Evolutionary conservation across 1,140 invertebrate genomes (phyloP).

Genomic region (Aphelenchoides besseyi): DNA sequence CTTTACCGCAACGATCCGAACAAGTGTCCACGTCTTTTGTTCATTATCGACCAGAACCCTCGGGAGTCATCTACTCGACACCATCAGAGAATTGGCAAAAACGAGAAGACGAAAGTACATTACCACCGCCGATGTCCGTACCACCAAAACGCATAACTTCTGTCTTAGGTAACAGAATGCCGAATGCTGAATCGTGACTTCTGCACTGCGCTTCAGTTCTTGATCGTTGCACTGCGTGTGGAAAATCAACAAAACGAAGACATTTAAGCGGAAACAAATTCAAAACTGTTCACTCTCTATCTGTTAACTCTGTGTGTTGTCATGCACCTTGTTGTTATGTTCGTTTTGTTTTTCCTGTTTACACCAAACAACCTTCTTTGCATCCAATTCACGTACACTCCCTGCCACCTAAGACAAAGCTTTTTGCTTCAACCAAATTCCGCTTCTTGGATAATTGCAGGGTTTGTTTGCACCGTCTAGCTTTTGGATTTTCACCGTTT

Average conservation of each 20-base stretch:
- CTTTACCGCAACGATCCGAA: not conserved
- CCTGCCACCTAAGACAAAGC: not conserved
- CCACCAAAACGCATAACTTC: not conserved
- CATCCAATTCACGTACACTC: not conserved
- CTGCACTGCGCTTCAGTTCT: not conserved
- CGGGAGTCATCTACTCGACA: not conserved
- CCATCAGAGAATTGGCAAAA: not conserved
- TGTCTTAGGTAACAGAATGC: not conserved
- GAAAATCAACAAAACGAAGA: not conserved
- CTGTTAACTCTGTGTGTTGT: not conserved
- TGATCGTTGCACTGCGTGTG: not conserved
- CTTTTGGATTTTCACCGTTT: not conserved
- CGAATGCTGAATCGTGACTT: not conserved
- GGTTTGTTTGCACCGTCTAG: slow-evolving; percentile 13
- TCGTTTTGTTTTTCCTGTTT: not conserved
- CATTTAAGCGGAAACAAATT: not conserved
- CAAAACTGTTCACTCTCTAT: no score
- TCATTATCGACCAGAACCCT: not conserved
- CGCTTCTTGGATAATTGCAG: slow-evolving; percentile 4
- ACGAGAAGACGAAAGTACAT: not conserved
- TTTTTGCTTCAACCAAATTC: not conserved
- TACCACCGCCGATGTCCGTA: not conserved
- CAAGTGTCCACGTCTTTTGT: not conserved
- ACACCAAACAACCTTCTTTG: not conserved
- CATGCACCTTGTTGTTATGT: not conserved